Evolutionary conservation across 2,888 invertebrate species (phyloP).

Genomic region (Ligdia adustata): DNA sequence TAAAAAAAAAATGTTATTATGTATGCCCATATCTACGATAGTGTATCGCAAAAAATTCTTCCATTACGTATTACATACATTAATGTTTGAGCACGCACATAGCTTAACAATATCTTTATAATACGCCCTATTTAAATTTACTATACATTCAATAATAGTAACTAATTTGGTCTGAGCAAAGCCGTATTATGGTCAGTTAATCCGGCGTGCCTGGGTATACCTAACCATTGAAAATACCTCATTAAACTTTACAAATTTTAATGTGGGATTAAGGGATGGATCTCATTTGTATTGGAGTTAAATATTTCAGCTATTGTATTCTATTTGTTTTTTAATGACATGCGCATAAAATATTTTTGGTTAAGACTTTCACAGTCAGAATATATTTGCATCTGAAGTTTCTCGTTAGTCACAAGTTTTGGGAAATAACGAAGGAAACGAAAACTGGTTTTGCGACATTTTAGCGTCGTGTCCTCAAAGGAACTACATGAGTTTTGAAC

Average conservation of each 20-base stretch:
- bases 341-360: neutral
- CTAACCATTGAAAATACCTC: constrained; percentile 23
- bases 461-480: constrained; percentile 49
- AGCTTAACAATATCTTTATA: too few relatives aligned
- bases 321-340: neutral
- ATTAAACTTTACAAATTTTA: constrained; percentile 25
- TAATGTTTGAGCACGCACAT: too few relatives aligned
- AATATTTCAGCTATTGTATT: constrained; percentile 52
- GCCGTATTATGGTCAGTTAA: constrained; percentile 24
- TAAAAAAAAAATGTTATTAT: too few relatives aligned
- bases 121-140: too few relatives aligned
- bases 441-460: constrained; percentile 40
- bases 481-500: constrained; percentile 61
- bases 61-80: too few relatives aligned
- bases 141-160: constrained; percentile 5
- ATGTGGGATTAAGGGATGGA: constrained; percentile 23
- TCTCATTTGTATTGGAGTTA: constrained; percentile 23
- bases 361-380: neutral
- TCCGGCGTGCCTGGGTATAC: constrained; percentile 10
- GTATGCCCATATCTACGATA: too few relatives aligned
- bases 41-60: too few relatives aligned
- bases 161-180: constrained; percentile 14
- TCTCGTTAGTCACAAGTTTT: neutral
- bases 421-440: neutral
- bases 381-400: neutral